These are phyloP conservation scores for Dromius quadrimaculatus DNA, from an alignment of 2,888 invertebrate genomes.

Conservation along the genomic window DNA sequence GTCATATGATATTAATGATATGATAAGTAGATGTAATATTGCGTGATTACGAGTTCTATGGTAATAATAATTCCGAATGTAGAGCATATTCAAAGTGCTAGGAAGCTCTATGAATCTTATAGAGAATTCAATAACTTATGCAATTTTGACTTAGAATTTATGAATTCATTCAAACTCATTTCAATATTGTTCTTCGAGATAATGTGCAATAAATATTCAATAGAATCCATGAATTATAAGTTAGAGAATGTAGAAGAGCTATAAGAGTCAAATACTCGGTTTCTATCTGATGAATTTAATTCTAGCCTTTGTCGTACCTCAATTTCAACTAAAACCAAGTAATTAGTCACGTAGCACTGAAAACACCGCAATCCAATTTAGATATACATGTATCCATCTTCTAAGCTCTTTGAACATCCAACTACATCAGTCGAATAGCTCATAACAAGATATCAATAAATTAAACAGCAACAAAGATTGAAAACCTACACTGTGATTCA, in stretches of 20 bases:
- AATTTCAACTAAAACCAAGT: conserved; percentile 8
- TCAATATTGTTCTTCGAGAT: no score
- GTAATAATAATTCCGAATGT: no score
- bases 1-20: no score
- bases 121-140: no score
- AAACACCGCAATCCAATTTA: conserved; percentile 34
- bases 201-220: not conserved
- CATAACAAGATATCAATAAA: not conserved
- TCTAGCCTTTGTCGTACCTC: conserved; percentile 11
- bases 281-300: conserved; percentile 25
- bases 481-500: no score
- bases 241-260: not conserved
- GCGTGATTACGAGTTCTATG: no score
- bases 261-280: not conserved
- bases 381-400: conserved; percentile 10
- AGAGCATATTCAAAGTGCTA: no score
- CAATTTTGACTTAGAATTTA: no score
- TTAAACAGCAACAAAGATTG: no score
- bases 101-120: no score
- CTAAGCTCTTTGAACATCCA: conserved; percentile 8
- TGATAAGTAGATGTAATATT: no score
- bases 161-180: no score
- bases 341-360: conserved; percentile 20
- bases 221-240: not conserved
- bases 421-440: conserved; percentile 22